Percentiles rank a stretch among this genome's conserved stretches.
Evolutionary conservation across 2,888 invertebrate genomes (phyloP).

Genomic region (Folsomia manolachei): DNA sequence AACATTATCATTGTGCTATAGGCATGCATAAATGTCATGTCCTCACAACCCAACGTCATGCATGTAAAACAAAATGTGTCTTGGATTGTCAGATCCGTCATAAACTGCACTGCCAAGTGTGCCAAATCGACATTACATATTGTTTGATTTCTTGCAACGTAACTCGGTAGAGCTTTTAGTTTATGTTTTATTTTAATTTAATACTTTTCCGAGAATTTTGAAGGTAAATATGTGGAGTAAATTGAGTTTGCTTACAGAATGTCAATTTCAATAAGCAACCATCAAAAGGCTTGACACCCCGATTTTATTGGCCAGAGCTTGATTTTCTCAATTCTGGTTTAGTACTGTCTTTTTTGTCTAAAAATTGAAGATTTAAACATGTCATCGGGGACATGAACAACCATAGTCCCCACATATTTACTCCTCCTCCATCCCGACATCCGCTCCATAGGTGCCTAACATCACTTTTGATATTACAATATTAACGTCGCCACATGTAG

Average conservation of each 20-base stretch:
- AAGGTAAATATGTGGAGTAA: not conserved
- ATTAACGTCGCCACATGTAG: too few species aligned
- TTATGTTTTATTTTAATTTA: slow-evolving; percentile 1
- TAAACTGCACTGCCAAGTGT: not conserved
- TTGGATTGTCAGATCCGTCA: too few species aligned
- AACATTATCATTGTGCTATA: not conserved
- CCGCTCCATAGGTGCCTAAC: not conserved
- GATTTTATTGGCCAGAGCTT: not conserved
- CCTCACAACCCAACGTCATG: not conserved
- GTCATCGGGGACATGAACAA: too few species aligned
- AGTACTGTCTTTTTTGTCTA: too few species aligned
- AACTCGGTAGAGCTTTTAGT: not conserved
- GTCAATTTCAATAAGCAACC: not conserved
- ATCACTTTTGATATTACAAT: not conserved
- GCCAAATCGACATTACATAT: not conserved
- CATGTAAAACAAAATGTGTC: not conserved
- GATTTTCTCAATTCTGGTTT: not conserved
- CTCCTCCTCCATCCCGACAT: too few species aligned
- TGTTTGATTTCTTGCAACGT: not conserved
- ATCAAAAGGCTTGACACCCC: not conserved
- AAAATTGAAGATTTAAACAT: too few species aligned
- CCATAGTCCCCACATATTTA: not conserved
- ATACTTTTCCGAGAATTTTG: slow-evolving; percentile 5
- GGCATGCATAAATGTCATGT: not conserved
- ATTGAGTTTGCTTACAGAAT: not conserved